Base-by-base conservation (phyloP, 1,140 invertebrate genomes). In the Odontomachus brunneus region DNA sequence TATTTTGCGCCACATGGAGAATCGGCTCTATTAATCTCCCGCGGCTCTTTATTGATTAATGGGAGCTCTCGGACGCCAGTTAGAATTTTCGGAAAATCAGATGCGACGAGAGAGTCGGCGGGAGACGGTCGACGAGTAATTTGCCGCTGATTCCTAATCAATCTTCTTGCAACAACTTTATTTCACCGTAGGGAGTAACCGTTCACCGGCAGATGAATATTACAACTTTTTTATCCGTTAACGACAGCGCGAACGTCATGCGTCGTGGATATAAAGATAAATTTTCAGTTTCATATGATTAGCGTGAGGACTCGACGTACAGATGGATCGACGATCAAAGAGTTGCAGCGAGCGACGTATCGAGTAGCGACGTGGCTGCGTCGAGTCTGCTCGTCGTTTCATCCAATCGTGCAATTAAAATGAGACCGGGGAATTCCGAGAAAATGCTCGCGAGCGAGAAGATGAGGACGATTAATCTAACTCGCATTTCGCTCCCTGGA, bases 361-460 rank as follows among this genome's bases (percentile, higher is more conserved):
- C 29, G 38, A 74, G 57, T 44, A 29, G 9, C 22, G 17, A 29
- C 29, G 22, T 26, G 22, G 15, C 3, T 22, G 44, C n/a, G 26
- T 11, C 38, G 33, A 48, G 22, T 71, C 71, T 38, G 3, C n/a
- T n/a, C 75, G 3, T 71, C 53, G 33, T 69, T 55, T 80, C 24
- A 80, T 33, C 65, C 67, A 80, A 71, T 48, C 75, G 26, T 14
- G 65, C 75, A 80, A 80, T 80, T 80, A 80, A 80, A 69, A 80
- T 59, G 49, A 67, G 48, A 71, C 75, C 44, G 22, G 51, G 9
- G 51, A 69, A 71, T 80, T 80, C 75, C 24, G 24, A 80, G 75
- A 80, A 80, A 59, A 29, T 67, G 65, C 33, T 71, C 51, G 9
- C 38, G 7, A 17, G 51, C 63, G 48, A 59, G 75, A 80, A 69